Evolutionary conservation across 1,140 invertebrate species (phyloP).

Genomic region (Ladona fulva): DNA sequence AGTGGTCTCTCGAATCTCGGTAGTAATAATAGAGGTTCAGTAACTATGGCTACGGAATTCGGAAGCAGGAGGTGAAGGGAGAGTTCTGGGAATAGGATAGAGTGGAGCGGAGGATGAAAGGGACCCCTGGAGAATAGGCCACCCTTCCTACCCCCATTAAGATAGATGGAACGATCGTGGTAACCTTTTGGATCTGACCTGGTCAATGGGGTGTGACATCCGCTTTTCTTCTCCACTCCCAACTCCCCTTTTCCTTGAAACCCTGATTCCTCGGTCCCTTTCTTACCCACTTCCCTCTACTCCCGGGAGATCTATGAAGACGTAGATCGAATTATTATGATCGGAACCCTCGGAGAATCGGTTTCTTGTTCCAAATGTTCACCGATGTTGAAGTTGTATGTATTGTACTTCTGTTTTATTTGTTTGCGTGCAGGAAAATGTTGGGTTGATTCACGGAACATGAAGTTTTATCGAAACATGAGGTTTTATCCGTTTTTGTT

Average conservation of each 20-base stretch:
- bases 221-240: not conserved
- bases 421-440: too few relatives aligned
- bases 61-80: not conserved
- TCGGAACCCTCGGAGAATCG: too few relatives aligned
- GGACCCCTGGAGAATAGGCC: not conserved
- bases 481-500: too few relatives aligned
- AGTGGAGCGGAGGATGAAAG: not conserved
- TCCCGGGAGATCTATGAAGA: not conserved
- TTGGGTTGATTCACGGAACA: too few relatives aligned
- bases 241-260: not conserved
- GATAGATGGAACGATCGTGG: constrained; percentile 3
- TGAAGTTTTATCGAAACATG: too few relatives aligned
- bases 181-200: constrained; percentile 5
- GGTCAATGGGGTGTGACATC: constrained; percentile 3
- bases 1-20: too few relatives aligned
- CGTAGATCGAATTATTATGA: too few relatives aligned
- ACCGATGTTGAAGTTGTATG: too few relatives aligned
- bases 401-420: too few relatives aligned
- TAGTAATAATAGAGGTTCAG: too few relatives aligned
- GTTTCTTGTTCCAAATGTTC: too few relatives aligned
- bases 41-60: too few relatives aligned
- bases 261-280: not conserved
- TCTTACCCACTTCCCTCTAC: not conserved
- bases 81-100: not conserved
- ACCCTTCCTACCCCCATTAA: not conserved